These are phyloP conservation scores for Varanus komodoensis DNA, from an alignment of 2,113 vertebrate species.

Conservation along the genomic window DNA sequence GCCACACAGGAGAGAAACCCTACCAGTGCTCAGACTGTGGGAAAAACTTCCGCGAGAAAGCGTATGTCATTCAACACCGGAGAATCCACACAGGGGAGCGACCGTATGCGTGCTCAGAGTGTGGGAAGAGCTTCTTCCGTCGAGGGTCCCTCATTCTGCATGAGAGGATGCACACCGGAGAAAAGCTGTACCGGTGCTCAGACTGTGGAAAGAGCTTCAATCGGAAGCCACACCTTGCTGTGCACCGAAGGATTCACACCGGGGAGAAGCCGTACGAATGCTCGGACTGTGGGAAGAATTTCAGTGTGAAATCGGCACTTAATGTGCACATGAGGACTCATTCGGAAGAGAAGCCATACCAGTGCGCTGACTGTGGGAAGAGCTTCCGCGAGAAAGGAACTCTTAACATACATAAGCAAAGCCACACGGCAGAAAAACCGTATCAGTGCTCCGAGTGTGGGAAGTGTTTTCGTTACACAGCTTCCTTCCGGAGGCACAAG, in stretches of 20 bases:
- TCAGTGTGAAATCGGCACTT: constrained; percentile 59
- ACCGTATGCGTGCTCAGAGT: constrained; percentile 64
- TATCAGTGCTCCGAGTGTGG: constrained; percentile 53
- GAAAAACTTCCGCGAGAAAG: constrained; percentile 57
- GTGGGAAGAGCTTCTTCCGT: constrained; percentile 69
- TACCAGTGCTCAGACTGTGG: constrained; percentile 64
- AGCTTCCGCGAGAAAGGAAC: constrained; percentile 57
- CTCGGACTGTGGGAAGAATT: constrained; percentile 58
- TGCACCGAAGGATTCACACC: constrained; percentile 58
- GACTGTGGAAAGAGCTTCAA: constrained; percentile 60
- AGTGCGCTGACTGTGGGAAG: constrained; percentile 61
- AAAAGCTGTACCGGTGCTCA: constrained; percentile 53
- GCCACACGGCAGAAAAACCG: constrained; percentile 61
- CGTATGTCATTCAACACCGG: constrained; percentile 55
- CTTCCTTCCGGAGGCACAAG: constrained; percentile 67
- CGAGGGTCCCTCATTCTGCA: constrained; percentile 55
- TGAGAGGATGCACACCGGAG: constrained; percentile 60
- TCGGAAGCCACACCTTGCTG: constrained; percentile 46
- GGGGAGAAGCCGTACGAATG: constrained; percentile 63
- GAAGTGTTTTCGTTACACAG: constrained; percentile 63
- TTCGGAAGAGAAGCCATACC: constrained; percentile 57
- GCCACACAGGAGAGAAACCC: constrained; percentile 51
- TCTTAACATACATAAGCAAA: constrained; percentile 61
- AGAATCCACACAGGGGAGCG: constrained; percentile 61
- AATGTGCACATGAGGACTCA: constrained; percentile 62